Base-by-base conservation (phyloP, 2,888 invertebrate genomes). In the Cheilosia vernalis region DNA sequence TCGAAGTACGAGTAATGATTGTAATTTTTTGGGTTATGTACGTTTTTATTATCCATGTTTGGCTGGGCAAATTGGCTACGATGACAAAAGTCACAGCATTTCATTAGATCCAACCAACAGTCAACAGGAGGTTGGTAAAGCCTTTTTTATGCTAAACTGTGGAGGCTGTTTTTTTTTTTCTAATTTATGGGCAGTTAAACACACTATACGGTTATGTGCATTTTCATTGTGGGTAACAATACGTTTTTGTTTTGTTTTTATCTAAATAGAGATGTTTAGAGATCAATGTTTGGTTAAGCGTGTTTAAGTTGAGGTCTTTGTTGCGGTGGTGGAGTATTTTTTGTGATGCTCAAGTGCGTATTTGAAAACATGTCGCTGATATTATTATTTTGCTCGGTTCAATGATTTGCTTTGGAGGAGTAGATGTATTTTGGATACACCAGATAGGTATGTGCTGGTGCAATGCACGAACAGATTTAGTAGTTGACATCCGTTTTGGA, bases 141-240 rank as follows among this genome's bases (percentile, higher is more conserved):
- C 58, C 74, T 63, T 74, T 2, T 74, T 61, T 58, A 70, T 56
- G 69, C 56, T 51, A n/a, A 63, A 33, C 53, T 56, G 27, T 55
- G 27, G 42, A 13, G 10, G 19, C 4, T 9, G 15, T 15, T 47
- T 51, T 55, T 55, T 56, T 40, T 42, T 56, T 55, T 56, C 42
- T 67, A 80, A 85, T 85, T 85, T 85, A 85, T 85, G 85, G 85
- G 63, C 81, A 81, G 85, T 85, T 85, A 81, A 72, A 77, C 85
- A 85, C 81, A 77, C 76, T 76, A 67, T 85, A 85, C 85, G 85
- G 85, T 85, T 81, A 81, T 85, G 61, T 72, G 74, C 70, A 76
- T 77, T 80, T 76, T 77, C 70, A 76, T 76, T 76, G 66, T 83
- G 17, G 17, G 17, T 17, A 70, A 63, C 61, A 61, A 58, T 78